These are phyloP conservation scores for Mormyrus lacerda DNA, from an alignment of 2,113 vertebrate species.

Conservation along the genomic window DNA sequence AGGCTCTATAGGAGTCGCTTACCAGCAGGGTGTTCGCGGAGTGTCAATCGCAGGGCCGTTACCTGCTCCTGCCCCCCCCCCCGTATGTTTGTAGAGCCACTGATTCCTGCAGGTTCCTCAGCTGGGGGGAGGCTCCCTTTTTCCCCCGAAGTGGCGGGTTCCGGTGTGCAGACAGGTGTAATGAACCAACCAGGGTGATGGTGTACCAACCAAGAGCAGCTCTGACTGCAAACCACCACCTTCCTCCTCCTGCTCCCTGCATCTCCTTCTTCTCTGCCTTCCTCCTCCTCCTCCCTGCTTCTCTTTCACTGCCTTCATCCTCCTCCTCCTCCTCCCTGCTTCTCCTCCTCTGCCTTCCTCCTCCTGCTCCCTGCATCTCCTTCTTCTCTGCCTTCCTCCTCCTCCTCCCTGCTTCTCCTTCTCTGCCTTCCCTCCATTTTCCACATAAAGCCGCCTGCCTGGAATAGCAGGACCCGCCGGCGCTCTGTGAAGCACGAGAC, in stretches of 20 bases:
- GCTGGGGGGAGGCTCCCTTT: neutral
- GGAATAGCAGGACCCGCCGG: conserved; percentile 48
- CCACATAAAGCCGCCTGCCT: conserved; percentile 50
- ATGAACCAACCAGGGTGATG: neutral
- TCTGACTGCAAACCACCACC: conserved; percentile 15
- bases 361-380: conserved; percentile 9
- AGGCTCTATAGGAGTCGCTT: neutral
- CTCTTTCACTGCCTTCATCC: too few species aligned
- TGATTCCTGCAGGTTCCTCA: neutral
- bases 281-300: too few species aligned
- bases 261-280: too few species aligned
- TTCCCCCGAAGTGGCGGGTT: neutral
- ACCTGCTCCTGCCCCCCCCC: neutral
- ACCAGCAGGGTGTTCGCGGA: neutral
- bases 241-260: too few species aligned
- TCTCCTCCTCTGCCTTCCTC: conserved; percentile 24
- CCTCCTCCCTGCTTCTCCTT: conserved; percentile 4
- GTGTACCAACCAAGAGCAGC: neutral
- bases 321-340: too few species aligned
- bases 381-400: conserved; percentile 31
- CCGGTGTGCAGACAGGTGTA: neutral
- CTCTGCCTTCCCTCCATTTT: conserved; percentile 18
- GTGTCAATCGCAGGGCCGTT: neutral
- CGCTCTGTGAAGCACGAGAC: conserved; percentile 56
- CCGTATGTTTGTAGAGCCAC: neutral